Base-by-base conservation (phyloP, 92 coral and sea anemone genomes). In the Ricordea florida region DNA sequence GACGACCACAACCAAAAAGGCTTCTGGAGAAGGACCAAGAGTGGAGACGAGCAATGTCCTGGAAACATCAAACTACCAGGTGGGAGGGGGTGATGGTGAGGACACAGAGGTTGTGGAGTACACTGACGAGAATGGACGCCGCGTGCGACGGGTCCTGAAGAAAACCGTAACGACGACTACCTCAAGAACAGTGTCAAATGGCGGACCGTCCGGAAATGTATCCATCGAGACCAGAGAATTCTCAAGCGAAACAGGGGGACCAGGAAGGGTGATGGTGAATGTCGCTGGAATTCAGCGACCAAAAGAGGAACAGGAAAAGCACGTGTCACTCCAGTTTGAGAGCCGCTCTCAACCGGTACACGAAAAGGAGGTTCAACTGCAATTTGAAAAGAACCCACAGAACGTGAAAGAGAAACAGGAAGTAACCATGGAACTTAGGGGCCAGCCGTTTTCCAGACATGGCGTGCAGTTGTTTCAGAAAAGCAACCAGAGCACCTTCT, bases 1-100 rank as follows among this genome's bases (percentile, higher is more conserved):
- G 18, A 41, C 96, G 17, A 90, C 85, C 18, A 44, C 81, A 4
- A 84, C 85, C 6, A 58, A 18, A 38, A 59, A 38, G 27, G 11
- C 43, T 2, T 45, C 58, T 4, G 22, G 37, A 15, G 56, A 32
- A 3, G 49, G 41, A 6, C 57, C 74, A 0, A 67, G 37, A 21
- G 40, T 48, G 33, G 32, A 23, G 8, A 67, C 74, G 10, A 50
- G 61, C 3, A 29, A 50, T 6, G 51, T 51, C 22, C 37, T 49
- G 25, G 60, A 67, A 26, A 34, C 24, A 25, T 17, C 42, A 8
- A 1, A n/a, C 8, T 29, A 36, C 0, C 52, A 67, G 25, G 27
- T 48, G 25, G 40, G 26, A 24, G 38, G 17, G 20, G 31, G 41
- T n/a, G n/a, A n/a, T n/a, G n/a, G n/a, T 14, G 21, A 14, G 34